phyloP scores from a whole-genome alignment of 2,888 invertebrate genomes.

The Morpho achilles region DNA sequence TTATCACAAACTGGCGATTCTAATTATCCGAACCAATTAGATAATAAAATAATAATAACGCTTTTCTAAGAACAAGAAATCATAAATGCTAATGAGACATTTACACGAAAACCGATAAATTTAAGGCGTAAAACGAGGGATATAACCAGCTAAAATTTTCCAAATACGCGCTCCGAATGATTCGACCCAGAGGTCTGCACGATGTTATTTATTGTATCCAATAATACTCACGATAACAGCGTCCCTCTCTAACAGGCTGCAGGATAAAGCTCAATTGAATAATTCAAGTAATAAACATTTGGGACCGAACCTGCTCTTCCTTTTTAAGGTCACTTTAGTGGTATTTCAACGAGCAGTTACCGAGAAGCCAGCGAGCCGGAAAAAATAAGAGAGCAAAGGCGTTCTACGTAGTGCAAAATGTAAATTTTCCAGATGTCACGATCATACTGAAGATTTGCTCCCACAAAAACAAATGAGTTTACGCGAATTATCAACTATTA shows the following conservation, averaged over 20 bases:
- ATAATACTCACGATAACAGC: constrained; percentile 12
- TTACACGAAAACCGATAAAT: constrained; percentile 1
- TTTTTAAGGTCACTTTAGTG: constrained; percentile 32
- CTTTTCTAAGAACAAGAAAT: background rate
- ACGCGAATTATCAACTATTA: constrained; percentile 1
- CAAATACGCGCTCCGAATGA: constrained; percentile 19
- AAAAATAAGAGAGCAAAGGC: constrained; percentile 34
- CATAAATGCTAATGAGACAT: background rate
- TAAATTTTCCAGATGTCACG: constrained; percentile 32
- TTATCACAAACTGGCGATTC: constrained; percentile 9
- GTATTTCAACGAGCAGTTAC: constrained; percentile 34
- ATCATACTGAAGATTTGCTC: constrained; percentile 27
- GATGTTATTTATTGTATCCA: constrained; percentile 12
- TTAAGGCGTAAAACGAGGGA: background rate
- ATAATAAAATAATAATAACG: constrained; percentile 1
- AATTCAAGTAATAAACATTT: constrained; percentile 39
- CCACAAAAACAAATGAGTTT: background rate
- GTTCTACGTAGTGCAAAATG: constrained; percentile 40
- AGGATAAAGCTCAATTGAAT: constrained; percentile 36
- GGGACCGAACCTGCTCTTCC: constrained; percentile 33
- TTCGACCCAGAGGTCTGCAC: constrained; percentile 20
- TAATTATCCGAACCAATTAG: background rate
- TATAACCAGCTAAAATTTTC: constrained; percentile 11
- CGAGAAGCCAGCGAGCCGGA: constrained; percentile 31
- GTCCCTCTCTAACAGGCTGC: constrained; percentile 27